Conservation (phyloP, 2,888 invertebrate genomes). For the Caenorhabditis doughertyi region DNA sequence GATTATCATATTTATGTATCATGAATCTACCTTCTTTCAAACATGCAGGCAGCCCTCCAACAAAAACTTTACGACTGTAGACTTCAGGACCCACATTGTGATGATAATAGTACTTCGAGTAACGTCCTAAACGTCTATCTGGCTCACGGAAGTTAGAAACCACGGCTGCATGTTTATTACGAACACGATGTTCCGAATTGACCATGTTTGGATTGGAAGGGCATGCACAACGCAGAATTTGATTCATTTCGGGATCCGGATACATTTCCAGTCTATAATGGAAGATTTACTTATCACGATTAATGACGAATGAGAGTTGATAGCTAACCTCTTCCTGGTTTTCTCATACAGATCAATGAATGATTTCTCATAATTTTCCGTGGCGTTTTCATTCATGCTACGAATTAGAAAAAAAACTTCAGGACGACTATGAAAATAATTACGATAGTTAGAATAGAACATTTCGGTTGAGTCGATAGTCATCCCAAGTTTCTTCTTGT, state of each 20-base stretch:
- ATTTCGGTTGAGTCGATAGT: slow-evolving; percentile 21
- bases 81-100: slow-evolving; percentile 82
- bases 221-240: slow-evolving; percentile 27
- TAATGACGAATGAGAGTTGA: background rate
- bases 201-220: background rate
- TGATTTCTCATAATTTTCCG: slow-evolving; percentile 31
- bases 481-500: background rate
- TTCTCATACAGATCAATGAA: slow-evolving; percentile 59
- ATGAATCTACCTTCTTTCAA: slow-evolving; percentile 91
- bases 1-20: background rate
- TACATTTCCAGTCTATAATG: slow-evolving; percentile 31
- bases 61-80: slow-evolving; percentile 92
- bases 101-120: slow-evolving; percentile 69
- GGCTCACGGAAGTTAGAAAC: slow-evolving; percentile 63
- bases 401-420: slow-evolving; percentile 32
- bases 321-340: slow-evolving; percentile 51
- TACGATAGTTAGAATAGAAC: slow-evolving; percentile 48
- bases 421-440: slow-evolving; percentile 45
- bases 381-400: background rate
- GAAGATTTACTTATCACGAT: too few relatives aligned
- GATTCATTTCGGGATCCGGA: slow-evolving; percentile 33
- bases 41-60: slow-evolving; percentile 97
- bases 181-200: slow-evolving; percentile 22
- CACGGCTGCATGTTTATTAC: slow-evolving; percentile 43
- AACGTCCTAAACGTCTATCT: slow-evolving; percentile 56